Percentiles rank a stretch among this genome's conserved stretches.
phyloP scores from a whole-genome alignment of 2,888 invertebrate species.

The Ennomos quercinarius region DNA sequence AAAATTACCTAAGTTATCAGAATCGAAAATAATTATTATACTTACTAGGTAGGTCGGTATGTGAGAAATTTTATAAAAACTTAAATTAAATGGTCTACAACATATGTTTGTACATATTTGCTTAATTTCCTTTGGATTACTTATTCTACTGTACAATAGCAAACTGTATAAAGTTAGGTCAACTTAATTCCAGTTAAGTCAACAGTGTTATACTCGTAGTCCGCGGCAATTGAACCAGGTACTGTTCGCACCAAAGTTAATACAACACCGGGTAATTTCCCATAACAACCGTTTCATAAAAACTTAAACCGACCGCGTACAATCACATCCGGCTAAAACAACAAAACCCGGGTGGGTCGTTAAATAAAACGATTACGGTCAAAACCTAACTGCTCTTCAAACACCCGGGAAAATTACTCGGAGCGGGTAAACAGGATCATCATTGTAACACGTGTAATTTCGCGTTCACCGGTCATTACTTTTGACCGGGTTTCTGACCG shows the following conservation, averaged over 20 bases:
- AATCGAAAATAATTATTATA: too few species aligned
- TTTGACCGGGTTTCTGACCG: conserved; percentile 60
- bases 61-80: too few species aligned
- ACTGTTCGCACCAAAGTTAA: conserved; percentile 15
- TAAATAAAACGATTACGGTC: conserved; percentile 70
- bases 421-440: conserved; percentile 73
- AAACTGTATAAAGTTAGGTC: neutral
- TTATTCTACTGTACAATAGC: too few species aligned
- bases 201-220: conserved; percentile 2
- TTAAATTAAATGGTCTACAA: too few species aligned
- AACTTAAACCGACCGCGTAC: conserved; percentile 52
- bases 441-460: conserved; percentile 82
- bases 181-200: neutral
- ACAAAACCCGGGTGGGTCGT: conserved; percentile 49
- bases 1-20: too few species aligned
- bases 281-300: conserved; percentile 37
- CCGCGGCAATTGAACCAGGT: conserved; percentile 16
- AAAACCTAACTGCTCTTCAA: conserved; percentile 75
- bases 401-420: conserved; percentile 66
- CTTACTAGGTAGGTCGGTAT: too few species aligned
- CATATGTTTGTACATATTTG: too few species aligned
- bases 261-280: conserved; percentile 23
- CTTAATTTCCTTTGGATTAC: too few species aligned
- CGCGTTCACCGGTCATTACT: conserved; percentile 78
- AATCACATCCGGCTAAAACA: conserved; percentile 47